These are phyloP conservation scores for Gadus chalcogrammus DNA, from an alignment of 2,113 vertebrate species.

Conservation along the genomic window DNA sequence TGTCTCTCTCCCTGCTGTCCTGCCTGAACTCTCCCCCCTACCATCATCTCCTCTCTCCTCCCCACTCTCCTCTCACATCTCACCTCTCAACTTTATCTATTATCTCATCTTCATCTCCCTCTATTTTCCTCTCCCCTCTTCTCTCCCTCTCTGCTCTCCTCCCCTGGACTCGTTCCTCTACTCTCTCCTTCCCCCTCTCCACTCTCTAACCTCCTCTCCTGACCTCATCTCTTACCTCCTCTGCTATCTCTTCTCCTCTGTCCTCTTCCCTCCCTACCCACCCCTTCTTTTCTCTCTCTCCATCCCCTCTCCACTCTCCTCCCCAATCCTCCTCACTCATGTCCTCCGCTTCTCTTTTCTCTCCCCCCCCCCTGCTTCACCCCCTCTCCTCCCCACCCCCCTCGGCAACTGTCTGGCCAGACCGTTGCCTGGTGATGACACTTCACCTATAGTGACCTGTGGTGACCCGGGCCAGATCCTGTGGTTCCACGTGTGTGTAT, in stretches of 20 bases:
- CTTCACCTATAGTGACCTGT: slow-evolving; percentile 54
- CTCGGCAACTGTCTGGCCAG: slow-evolving; percentile 57
- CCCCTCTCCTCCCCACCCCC: slow-evolving; percentile 12
- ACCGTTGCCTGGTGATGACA: slow-evolving; percentile 59
- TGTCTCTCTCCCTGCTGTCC: too few species aligned
- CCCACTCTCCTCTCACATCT: neutral
- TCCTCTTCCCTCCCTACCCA: too few species aligned
- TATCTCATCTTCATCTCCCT: too few species aligned
- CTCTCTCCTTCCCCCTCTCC: too few species aligned
- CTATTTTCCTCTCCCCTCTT: too few species aligned
- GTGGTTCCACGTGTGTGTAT: slow-evolving; percentile 39
- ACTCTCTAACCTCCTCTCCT: too few species aligned
- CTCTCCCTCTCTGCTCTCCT: too few species aligned
- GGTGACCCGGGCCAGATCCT: slow-evolving; percentile 49
- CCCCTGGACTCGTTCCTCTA: too few species aligned
- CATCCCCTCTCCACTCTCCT: neutral
- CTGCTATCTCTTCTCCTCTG: too few species aligned
- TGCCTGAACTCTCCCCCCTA: neutral
- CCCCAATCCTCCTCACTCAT: slow-evolving; percentile 9
- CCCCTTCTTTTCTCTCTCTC: neutral
- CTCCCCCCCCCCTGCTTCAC: slow-evolving; percentile 34
- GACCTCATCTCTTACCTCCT: too few species aligned
- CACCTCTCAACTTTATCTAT: neutral
- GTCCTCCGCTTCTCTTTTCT: slow-evolving; percentile 2
- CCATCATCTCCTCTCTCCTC: neutral